Conservation (phyloP, 2,888 invertebrate species). For the Aporophyla nigra region DNA sequence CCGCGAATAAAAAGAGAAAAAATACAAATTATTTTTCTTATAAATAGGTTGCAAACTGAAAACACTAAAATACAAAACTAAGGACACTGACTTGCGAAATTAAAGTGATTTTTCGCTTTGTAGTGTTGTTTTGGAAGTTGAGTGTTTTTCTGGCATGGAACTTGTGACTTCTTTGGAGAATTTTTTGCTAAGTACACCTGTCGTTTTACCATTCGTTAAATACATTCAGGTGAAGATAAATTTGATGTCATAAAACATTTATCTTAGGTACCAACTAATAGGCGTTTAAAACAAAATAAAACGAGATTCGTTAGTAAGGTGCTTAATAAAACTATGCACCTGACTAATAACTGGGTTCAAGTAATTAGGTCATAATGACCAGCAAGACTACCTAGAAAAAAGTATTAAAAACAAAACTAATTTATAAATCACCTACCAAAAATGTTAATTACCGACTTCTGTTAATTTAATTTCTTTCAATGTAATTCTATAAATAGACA, state of each 20-base stretch:
- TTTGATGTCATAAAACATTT: not conserved
- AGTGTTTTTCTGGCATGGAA: not conserved
- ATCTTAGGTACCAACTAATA: too few species aligned
- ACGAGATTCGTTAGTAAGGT: too few species aligned
- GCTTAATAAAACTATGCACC: too few species aligned
- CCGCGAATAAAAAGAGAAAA: too few species aligned
- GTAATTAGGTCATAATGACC: not conserved
- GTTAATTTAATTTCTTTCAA: constrained; percentile 28
- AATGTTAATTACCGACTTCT: constrained; percentile 15
- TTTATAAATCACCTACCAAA: constrained; percentile 2
- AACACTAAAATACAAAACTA: too few species aligned
- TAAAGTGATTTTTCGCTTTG: too few species aligned
- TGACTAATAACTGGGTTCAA: not conserved
- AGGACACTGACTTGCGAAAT: too few species aligned
- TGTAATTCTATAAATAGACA: constrained; percentile 51
- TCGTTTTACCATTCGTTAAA: not conserved
- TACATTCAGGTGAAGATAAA: not conserved
- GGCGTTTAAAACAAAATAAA: too few species aligned
- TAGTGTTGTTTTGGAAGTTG: too few species aligned
- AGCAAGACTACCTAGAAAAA: not conserved
- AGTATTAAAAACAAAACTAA: not conserved
- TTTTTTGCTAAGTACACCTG: not conserved
- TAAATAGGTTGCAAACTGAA: too few species aligned
- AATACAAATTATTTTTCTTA: too few species aligned
- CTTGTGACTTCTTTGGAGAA: not conserved